Conservation (phyloP, 2,113 vertebrate species). For the Rostratula benghalensis region DNA sequence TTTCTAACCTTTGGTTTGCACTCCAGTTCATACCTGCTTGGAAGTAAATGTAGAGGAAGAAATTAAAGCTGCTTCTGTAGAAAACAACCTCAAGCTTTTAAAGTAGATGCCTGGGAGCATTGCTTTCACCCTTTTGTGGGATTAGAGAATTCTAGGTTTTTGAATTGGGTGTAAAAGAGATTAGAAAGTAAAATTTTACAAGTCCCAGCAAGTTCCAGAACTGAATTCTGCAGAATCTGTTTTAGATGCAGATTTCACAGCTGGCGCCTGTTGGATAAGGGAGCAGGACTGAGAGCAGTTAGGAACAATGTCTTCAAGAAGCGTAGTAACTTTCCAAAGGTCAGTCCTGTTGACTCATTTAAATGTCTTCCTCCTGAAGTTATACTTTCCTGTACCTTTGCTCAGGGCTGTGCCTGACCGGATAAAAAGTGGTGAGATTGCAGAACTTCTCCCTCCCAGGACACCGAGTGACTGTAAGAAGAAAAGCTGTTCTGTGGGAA, state of each 20-base stretch:
- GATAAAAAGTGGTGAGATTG: background rate
- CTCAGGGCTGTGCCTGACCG: background rate
- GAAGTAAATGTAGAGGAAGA: slow-evolving; percentile 10
- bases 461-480: background rate
- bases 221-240: background rate
- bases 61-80: slow-evolving; percentile 5
- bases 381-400: background rate
- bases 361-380: background rate
- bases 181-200: background rate
- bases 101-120: background rate
- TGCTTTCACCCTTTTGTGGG: background rate
- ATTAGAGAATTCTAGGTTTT: background rate
- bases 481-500: background rate
- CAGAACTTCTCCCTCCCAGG: background rate
- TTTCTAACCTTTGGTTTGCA: background rate
- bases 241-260: background rate
- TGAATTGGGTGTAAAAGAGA: background rate
- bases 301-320: background rate
- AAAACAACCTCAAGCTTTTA: background rate
- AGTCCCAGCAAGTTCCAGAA: background rate
- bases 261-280: background rate
- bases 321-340: background rate
- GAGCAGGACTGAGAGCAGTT: background rate
- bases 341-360: background rate
- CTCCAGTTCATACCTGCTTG: background rate